A percentile compares a stretch with the other conserved stretches of the same genome.
Conservation (phyloP, 2,113 vertebrate species). For the Grallaria varia region DNA sequence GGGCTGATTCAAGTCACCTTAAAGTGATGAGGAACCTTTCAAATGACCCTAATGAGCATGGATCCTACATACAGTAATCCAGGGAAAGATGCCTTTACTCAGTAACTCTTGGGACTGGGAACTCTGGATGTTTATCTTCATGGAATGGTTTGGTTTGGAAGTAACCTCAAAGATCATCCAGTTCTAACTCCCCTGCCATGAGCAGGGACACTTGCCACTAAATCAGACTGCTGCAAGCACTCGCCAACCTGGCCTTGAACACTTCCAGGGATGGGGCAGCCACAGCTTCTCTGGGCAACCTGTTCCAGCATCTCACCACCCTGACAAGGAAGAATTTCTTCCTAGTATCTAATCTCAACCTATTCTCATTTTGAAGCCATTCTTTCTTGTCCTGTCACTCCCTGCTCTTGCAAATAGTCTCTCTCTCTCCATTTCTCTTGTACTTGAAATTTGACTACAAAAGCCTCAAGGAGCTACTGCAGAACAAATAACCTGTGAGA, state of each 20-base stretch:
- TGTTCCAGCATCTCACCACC: neutral
- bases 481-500: neutral
- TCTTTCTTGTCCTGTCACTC: neutral
- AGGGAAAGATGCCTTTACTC: neutral
- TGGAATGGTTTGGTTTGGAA: neutral
- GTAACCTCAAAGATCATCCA: neutral
- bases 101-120: neutral
- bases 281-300: neutral
- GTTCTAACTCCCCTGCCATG: neutral
- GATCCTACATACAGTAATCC: neutral
- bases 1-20: neutral
- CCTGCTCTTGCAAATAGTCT: neutral
- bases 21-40: neutral
- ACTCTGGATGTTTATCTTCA: neutral
- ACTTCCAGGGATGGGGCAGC: neutral
- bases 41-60: neutral
- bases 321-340: too few species aligned
- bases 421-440: neutral
- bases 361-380: neutral
- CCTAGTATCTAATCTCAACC: neutral
- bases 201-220: neutral
- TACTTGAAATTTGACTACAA: neutral
- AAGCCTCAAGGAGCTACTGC: neutral
- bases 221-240: fast-evolving
- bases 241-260: neutral